phyloP scores from a whole-genome alignment of 2,888 invertebrate genomes.

The Apamea crenata region DNA sequence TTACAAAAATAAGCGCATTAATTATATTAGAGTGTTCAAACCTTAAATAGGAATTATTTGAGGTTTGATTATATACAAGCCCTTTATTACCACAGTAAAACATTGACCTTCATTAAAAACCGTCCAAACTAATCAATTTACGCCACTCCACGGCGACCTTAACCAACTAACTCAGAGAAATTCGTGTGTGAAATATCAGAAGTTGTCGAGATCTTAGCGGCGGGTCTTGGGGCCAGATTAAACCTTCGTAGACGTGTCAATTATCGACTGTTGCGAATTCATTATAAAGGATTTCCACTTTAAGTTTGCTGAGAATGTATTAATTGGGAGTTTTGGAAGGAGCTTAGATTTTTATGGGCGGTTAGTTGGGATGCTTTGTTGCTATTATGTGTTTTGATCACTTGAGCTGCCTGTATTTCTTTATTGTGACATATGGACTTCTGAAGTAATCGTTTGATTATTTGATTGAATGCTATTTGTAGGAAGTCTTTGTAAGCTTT shows the following conservation, averaged over 20 bases:
- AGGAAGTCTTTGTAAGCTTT: not conserved
- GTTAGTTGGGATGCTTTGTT: not conserved
- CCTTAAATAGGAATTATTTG: not conserved
- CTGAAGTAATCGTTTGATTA: not conserved
- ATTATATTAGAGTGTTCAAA: not conserved
- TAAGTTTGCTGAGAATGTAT: slow-evolving; percentile 52
- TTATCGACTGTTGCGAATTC: slow-evolving; percentile 80
- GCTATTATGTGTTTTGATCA: not conserved
- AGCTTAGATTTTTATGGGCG: slow-evolving; percentile 43
- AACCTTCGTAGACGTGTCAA: slow-evolving; percentile 80
- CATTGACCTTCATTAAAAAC: not conserved
- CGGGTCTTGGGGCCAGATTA: slow-evolving; percentile 73
- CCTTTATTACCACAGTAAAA: not conserved
- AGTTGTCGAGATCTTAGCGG: slow-evolving; percentile 80
- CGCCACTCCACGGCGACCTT: slow-evolving; percentile 68
- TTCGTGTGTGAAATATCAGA: slow-evolving; percentile 85
- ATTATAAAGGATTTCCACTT: slow-evolving; percentile 71
- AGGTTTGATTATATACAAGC: not conserved
- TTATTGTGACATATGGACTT: not conserved
- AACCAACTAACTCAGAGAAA: slow-evolving; percentile 71
- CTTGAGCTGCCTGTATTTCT: not conserved
- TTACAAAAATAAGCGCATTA: not conserved
- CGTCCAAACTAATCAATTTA: slow-evolving; percentile 21
- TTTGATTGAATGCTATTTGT: not conserved
- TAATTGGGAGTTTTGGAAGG: slow-evolving; percentile 50